Conservation (phyloP, 2,113 vertebrate genomes). For the human region GRCh38 chr14:59186001-59186500, state of each 20-base stretch:
- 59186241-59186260: not conserved
- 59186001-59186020: constrained; percentile 39
- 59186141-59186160: not conserved
- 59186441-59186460: constrained; percentile 37
- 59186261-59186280: constrained; percentile 33
- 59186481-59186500: constrained; percentile 17
- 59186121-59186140: not conserved
- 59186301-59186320: not conserved
- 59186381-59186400: constrained; percentile 35
- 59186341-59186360: not conserved
- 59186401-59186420: constrained; percentile 40
- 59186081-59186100: constrained; percentile 24
- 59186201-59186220: constrained; percentile 28
- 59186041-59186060: not conserved
- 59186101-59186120: not conserved
- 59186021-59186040: not conserved
- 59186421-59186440: constrained; percentile 70
- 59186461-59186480: constrained; percentile 46
- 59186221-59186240: not conserved
- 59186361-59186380: not conserved
- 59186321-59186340: not conserved
- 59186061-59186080: not conserved
- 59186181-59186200: constrained; percentile 12
- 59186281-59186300: not conserved
- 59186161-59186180: constrained; percentile 19